Evolutionary conservation across 2,797 vertebrate genomes (phyloP), one percentile per base, ranked within the genome.

Genomic region (Parotocinclus haroldoi): DNA sequence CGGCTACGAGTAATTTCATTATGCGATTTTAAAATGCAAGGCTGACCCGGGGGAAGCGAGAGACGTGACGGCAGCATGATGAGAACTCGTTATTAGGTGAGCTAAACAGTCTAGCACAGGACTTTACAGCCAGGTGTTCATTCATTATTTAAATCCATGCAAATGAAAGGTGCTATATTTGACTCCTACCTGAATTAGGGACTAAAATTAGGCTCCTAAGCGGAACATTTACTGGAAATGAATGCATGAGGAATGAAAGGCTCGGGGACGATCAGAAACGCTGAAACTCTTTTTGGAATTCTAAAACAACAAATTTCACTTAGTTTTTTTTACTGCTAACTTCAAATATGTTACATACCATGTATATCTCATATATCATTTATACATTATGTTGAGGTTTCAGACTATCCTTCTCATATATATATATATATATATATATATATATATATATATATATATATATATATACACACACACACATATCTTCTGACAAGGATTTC

Each of bases 1-100:
- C 19, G 56, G 52, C 53, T 68, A 52, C 67, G 56, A 48, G 45
- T 76, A 72, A 86, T 87, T 77, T 84, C 78, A 89, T 87, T 84
- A 86, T 81, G 81, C 58, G 66, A 76, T 79, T 74, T 69, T 70
- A 80, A 81, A 78, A 72, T 67, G 36, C 58, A 45, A 78, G 75
- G 27, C 27, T 5, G 27, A 2, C 5, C 83, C 71, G 72, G 49
- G n/a, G n/a, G n/a, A n/a, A 57, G 69, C 75, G 81, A 80, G 79
- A 80, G 80, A 78, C 75, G 65, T 52, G 52, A 62, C 36, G 7
- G 53, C 61, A 58, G 27, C 38, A 4, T 18, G 64, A 66, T 1
- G 45, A 60, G 46, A 68, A 60, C 18, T 38, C 49, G 37, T 57
- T 70, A 62, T 70, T 61, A 64, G 49, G 68, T 50, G 59, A 63